These are phyloP conservation scores for Limnephilus auricula DNA, from an alignment of 2,888 invertebrate genomes.

Conservation along the genomic window DNA sequence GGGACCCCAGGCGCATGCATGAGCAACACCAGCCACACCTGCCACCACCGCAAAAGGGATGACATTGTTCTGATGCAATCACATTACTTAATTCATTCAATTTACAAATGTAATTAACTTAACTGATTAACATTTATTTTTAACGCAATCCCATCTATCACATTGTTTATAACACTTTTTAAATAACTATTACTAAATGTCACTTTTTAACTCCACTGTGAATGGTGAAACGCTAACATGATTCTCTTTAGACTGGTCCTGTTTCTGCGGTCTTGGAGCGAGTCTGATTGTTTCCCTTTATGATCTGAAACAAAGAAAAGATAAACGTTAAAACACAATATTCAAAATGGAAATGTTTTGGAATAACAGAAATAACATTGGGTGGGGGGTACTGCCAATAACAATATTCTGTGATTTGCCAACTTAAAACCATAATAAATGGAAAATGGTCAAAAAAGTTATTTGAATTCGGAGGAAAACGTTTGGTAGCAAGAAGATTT, in stretches of 20 bases:
- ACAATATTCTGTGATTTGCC: not conserved
- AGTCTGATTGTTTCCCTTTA: not conserved
- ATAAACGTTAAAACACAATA: not conserved
- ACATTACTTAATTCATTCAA: conserved; percentile 20
- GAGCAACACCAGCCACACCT: conserved; percentile 58
- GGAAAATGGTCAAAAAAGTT: not conserved
- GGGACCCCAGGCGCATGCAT: conserved; percentile 68
- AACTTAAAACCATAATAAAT: not conserved
- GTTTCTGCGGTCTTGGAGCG: not conserved
- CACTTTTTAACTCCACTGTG: not conserved
- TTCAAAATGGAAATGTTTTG: not conserved
- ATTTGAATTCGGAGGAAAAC: not conserved
- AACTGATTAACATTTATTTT: not conserved
- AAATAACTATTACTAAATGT: not conserved
- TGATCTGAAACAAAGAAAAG: conserved; percentile 5
- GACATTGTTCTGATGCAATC: conserved; percentile 44
- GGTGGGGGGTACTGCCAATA: not conserved
- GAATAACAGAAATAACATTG: not conserved
- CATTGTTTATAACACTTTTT: not conserved
- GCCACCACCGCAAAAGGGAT: conserved; percentile 52
- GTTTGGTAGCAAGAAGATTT: not conserved
- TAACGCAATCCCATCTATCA: not conserved
- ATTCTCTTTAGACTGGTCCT: not conserved
- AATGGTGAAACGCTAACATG: not conserved
- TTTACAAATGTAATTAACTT: not conserved